phyloP scores from a whole-genome alignment of 2,888 invertebrate species.

The Pasiphila rectangulata region DNA sequence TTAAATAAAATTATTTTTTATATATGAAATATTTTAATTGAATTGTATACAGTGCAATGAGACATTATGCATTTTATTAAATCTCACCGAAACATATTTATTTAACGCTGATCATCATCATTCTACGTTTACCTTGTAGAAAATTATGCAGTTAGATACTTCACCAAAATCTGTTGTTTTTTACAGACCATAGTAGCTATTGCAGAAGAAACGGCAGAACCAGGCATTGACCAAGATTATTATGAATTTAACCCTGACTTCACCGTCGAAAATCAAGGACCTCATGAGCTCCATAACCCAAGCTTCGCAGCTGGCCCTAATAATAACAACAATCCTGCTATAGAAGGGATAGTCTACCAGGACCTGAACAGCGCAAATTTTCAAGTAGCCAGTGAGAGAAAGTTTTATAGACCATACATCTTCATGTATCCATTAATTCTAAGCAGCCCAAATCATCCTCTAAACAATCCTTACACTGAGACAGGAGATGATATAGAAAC shows the following conservation, averaged over 20 bases:
- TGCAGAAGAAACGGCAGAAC: conserved; percentile 5
- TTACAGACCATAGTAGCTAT: conserved; percentile 20
- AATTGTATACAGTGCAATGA: no score
- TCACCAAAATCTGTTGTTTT: neutral
- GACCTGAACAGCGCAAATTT: conserved; percentile 2
- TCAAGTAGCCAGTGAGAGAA: conserved; percentile 5
- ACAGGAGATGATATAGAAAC: neutral
- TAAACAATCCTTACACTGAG: neutral
- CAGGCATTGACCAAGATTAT: no score
- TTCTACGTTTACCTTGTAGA: neutral
- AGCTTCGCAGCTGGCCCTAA: neutral
- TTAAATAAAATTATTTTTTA: no score
- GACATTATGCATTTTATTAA: no score
- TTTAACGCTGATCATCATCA: no score
- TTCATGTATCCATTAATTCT: conserved; percentile 3
- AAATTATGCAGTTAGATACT: neutral
- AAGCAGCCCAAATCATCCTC: conserved; percentile 3
- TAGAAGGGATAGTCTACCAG: neutral
- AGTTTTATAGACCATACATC: conserved; percentile 11
- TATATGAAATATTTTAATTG: no score
- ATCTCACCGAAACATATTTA: no score
- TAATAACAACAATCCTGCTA: neutral
- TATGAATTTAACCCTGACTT: no score
- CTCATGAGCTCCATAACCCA: conserved; percentile 3
- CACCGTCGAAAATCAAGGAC: neutral